Percentiles rank a stretch among this genome's conserved stretches.
These are phyloP conservation scores for Spongilla lacustris DNA, from an alignment of 37 sponge, comb jelly and placozoan species.

Conservation along the genomic window DNA sequence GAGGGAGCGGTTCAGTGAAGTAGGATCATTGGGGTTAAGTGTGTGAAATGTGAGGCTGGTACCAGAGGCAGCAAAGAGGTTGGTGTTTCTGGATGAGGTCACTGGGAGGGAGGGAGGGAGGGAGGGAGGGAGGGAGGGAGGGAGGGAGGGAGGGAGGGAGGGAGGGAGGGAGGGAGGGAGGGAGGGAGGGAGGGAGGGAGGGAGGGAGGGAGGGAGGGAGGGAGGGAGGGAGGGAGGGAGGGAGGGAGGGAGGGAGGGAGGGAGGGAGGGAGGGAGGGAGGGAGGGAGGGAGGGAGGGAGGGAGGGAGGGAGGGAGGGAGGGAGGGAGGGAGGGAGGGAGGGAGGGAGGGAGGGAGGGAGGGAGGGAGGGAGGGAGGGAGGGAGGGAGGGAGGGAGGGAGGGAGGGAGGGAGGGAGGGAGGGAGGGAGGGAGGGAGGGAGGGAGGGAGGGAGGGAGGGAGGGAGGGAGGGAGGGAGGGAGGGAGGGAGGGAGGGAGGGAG, in stretches of 20 bases:
- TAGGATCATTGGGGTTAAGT: not conserved
- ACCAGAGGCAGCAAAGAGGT: not conserved
- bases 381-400: too few species aligned
- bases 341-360: too few species aligned
- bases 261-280: not conserved
- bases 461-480: not conserved
- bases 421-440: not conserved
- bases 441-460: not conserved
- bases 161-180: too few species aligned
- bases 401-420: not conserved
- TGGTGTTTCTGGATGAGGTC: not conserved
- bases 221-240: too few species aligned
- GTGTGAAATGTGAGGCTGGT: not conserved
- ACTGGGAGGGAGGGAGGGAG: not conserved
- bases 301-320: not conserved
- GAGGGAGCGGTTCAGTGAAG: not conserved
- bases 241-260: not conserved
- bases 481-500: not conserved
- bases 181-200: too few species aligned
- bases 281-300: too few species aligned
- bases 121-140: not conserved
- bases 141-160: not conserved
- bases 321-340: too few species aligned
- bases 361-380: not conserved
- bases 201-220: too few species aligned